Evolutionary conservation across 2,113 vertebrate species (phyloP), one percentile per base, ranked within the genome.

Genomic region (Etheostoma cragini): DNA sequence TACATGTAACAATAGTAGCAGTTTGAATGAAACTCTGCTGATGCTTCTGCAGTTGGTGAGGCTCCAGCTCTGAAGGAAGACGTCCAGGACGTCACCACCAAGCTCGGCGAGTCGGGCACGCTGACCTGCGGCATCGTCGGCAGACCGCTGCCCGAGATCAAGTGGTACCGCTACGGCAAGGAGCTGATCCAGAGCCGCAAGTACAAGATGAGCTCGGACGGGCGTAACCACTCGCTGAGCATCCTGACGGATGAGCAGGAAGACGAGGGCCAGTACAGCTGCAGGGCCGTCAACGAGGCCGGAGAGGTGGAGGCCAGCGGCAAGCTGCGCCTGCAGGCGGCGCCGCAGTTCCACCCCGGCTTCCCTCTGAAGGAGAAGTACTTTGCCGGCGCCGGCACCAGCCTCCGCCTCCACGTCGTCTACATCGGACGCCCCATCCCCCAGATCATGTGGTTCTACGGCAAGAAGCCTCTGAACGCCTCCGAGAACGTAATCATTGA

Each of bases 181-280:
- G 98, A 99, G 84, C 93, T 99, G 49, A 91, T 96, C 66, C 98
- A 98, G 92, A 99, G 98, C 84, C 96, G 98, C 89, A 99, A 99
- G 92, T 99, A 99, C 92, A 99, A 99, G 93, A 98, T 97, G 97
- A 99, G 97, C 50, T 99, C 98, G 60, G 98, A 99, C 69, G 98
- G 98, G 68, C 97, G 98, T 67, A 98, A 96, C 87, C 98, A 99
- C 83, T 97, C 97, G 1, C 91, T 99, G 54, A 97, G 96, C 61
- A 93, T 99, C 71, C 82, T 97, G 84, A 98, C 98, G 19, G 98
- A 99, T 5, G 98, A 99, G 86, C 98, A 99, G 88, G 98, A 99
- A 85, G 98, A 99, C 64, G 98, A 99, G 94, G 98, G 98, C 8
- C 26, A 97, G 70, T 99, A 99, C 85, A 99, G 96, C n/a, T 99